Base-by-base conservation (phyloP, 2,113 vertebrate genomes). In the Eurystomus gularis region DNA sequence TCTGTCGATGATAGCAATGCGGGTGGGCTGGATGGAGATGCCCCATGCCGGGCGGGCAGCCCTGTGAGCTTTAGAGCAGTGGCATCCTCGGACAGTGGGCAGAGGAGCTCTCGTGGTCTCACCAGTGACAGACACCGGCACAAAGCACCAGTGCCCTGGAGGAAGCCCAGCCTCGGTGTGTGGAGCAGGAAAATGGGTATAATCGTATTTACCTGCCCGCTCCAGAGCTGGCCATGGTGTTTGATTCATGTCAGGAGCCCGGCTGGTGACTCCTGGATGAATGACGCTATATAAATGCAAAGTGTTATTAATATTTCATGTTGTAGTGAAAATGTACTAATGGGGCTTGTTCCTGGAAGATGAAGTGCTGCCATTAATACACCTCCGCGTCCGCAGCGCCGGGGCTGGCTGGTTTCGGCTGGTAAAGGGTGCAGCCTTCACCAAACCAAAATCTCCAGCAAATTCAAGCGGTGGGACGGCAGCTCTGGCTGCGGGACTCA, bases 301-400 rank as follows among this genome's bases (percentile, higher is more conserved):
- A 96, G 90, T 20, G 76, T 90, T 96, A 86, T 96, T 96, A 95
- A 97, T 96, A 97, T 96, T 97, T 96, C 96, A 96, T 81, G 90
- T 92, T 93, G 93, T 95, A 97, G 96, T 88, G 93, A 93, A 95
- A 96, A 96, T 81, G 85, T 86, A 87, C 92, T 93, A 96, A 94
- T 88, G 86, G 92, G 94, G 93, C 94, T 96, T 90, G 93, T 96
- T 94, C 88, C 76, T 82, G 79, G 79, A 95, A 96, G 96, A 96
- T 86, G 42, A 96, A 97, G 85, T 51, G 90, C 76, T 90, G 94
- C 88, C 79, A 54, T 95, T 90, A 93, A 91, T 88, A 57, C 82
- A 77, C 70, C 90, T 80, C 70, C 2, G 3, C 14, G 35, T 55
- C 79, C 94, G 66, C 75, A 33, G 75, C 2, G 0, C 82, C 3